Evolutionary conservation across 2,888 invertebrate species (phyloP).

Genomic region (Dendrolimus pini): DNA sequence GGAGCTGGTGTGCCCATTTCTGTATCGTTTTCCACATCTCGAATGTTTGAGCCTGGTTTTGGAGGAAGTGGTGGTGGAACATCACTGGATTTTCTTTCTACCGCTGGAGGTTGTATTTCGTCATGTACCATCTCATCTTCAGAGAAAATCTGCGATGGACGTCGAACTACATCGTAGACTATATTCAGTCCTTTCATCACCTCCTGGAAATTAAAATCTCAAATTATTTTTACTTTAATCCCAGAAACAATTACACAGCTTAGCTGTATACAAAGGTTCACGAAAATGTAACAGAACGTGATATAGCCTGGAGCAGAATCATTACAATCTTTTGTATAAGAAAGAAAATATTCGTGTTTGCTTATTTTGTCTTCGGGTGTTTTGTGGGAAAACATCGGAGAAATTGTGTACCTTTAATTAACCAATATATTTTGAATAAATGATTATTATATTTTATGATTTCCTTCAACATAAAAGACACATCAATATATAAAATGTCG

Average conservation of each 20-base stretch:
- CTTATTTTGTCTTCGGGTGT: too few relatives aligned
- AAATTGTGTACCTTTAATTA: too few relatives aligned
- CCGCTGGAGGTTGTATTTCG: slow-evolving; percentile 28
- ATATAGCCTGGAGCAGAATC: slow-evolving; percentile 31
- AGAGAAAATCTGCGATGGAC: slow-evolving; percentile 81
- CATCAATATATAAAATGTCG: too few relatives aligned
- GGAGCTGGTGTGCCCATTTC: slow-evolving; percentile 87
- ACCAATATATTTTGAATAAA: too few relatives aligned
- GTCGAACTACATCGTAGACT: slow-evolving; percentile 86
- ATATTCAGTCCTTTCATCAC: slow-evolving; percentile 90
- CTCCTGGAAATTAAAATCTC: slow-evolving; percentile 72
- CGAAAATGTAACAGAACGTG: slow-evolving; percentile 25
- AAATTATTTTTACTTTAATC: slow-evolving; percentile 16
- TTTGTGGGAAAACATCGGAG: too few relatives aligned
- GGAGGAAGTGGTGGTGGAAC: slow-evolving; percentile 63
- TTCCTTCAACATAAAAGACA: too few relatives aligned
- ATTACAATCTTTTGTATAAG: slow-evolving; percentile 39
- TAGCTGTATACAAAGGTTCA: slow-evolving; percentile 21
- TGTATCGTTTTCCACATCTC: slow-evolving; percentile 55
- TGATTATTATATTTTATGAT: too few relatives aligned
- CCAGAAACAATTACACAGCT: slow-evolving; percentile 13
- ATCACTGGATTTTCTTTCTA: slow-evolving; percentile 52
- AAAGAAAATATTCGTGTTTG: slow-evolving; percentile 28
- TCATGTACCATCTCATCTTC: slow-evolving; percentile 65
- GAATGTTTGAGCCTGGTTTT: slow-evolving; percentile 38